Conservation (phyloP, 2,113 vertebrate species). For the Catharus fuscescens region DNA sequence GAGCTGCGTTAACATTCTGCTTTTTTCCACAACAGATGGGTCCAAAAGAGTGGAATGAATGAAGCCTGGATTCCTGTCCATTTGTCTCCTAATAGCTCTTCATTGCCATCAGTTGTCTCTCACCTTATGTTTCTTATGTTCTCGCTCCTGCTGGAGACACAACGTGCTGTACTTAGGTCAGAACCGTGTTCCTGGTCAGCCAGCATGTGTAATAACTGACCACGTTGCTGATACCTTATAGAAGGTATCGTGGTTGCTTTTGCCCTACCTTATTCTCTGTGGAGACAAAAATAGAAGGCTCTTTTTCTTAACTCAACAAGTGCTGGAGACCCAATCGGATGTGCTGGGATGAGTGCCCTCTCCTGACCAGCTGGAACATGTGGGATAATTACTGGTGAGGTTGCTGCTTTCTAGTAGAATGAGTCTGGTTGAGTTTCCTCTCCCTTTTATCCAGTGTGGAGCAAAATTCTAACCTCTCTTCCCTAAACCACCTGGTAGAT, state of each 20-base stretch:
- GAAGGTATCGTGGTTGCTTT: neutral
- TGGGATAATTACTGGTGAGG: neutral
- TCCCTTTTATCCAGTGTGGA: neutral
- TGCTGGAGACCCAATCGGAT: neutral
- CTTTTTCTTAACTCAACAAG: neutral
- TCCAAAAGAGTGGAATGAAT: neutral
- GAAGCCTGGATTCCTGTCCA: neutral
- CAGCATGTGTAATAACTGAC: neutral
- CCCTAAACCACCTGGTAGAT: neutral
- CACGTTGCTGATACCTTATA: neutral
- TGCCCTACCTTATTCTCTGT: neutral
- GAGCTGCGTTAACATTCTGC: neutral
- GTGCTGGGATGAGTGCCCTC: neutral
- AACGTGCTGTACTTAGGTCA: neutral
- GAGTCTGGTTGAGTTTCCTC: neutral
- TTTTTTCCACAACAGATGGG: neutral
- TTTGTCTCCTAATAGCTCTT: neutral
- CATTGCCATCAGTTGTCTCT: neutral
- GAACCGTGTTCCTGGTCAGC: neutral
- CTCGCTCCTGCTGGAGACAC: neutral
- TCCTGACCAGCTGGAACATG: neutral
- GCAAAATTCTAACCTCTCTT: neutral
- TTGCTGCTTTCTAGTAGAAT: neutral
- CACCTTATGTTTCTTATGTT: neutral
- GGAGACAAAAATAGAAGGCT: neutral